These are phyloP conservation scores for Neodiprion pinetum DNA, from an alignment of 1,140 invertebrate genomes.

Conservation along the genomic window DNA sequence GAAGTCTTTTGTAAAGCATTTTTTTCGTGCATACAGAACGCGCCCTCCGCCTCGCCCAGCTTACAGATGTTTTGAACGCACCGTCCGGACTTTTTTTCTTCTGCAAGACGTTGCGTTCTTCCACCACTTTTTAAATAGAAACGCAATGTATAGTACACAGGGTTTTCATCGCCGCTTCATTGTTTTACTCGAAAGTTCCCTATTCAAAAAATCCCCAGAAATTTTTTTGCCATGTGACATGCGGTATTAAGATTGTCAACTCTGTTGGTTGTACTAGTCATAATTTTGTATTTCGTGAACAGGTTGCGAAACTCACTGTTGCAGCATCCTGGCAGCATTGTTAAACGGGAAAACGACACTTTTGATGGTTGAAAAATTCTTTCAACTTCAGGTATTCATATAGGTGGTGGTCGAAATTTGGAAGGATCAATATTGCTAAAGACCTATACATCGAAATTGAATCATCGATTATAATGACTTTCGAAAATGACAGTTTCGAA, in stretches of 20 bases:
- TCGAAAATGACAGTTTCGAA: constrained; percentile 15
- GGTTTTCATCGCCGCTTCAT: neutral
- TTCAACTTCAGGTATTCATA: too few relatives aligned
- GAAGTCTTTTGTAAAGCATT: constrained; percentile 73
- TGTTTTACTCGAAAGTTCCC: too few relatives aligned
- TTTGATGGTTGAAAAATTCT: constrained; percentile 17
- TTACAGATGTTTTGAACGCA: constrained; percentile 38
- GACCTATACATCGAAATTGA: neutral
- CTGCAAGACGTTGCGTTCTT: constrained; percentile 45
- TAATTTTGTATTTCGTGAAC: too few relatives aligned
- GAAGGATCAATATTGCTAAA: too few relatives aligned
- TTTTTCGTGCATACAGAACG: constrained; percentile 66
- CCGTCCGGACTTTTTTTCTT: constrained; percentile 43
- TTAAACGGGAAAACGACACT: constrained; percentile 30
- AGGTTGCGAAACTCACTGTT: constrained; percentile 36
- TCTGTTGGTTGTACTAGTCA: too few relatives aligned
- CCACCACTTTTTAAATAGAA: constrained; percentile 46
- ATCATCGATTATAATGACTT: constrained; percentile 8
- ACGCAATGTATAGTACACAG: neutral
- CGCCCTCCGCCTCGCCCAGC: constrained; percentile 51
- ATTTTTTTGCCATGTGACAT: too few relatives aligned
- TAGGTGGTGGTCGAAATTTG: too few relatives aligned
- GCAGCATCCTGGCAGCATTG: constrained; percentile 38
- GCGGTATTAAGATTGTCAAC: too few relatives aligned
- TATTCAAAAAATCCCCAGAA: too few relatives aligned